Conservation (phyloP, 2,797 vertebrate species). For the Lagocephalus sceleratus region DNA sequence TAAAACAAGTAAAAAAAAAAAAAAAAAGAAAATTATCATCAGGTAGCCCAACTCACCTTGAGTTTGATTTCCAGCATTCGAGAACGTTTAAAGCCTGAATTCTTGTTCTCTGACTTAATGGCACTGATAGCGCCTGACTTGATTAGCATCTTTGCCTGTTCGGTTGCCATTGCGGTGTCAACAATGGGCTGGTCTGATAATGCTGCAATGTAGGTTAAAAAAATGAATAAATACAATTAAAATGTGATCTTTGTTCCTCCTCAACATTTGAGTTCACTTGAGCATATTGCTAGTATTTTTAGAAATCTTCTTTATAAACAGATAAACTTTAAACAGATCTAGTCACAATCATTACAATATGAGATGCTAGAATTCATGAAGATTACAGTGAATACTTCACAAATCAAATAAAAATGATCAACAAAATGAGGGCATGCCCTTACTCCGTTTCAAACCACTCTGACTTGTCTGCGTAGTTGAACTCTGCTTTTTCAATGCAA, state of each 20-base stretch:
- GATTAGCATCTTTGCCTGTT: slow-evolving; percentile 93
- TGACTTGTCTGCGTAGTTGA: slow-evolving; percentile 87
- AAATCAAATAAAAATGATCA: not conserved
- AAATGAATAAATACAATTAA: no score
- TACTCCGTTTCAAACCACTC: slow-evolving; percentile 90
- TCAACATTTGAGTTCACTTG: no score
- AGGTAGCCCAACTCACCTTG: slow-evolving; percentile 74
- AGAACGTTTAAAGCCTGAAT: slow-evolving; percentile 92
- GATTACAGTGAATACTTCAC: not conserved
- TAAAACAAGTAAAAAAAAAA: not conserved
- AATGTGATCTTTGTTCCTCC: no score
- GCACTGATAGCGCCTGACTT: slow-evolving; percentile 94
- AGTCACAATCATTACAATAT: no score
- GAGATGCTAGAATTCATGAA: not conserved
- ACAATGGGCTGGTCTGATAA: slow-evolving; percentile 90
- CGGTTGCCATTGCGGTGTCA: slow-evolving; percentile 90
- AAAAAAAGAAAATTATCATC: not conserved
- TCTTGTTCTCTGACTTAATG: slow-evolving; percentile 94
- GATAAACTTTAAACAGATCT: no score
- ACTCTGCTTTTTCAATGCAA: slow-evolving; percentile 91
- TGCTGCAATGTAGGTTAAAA: slow-evolving; percentile 66
- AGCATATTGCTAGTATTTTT: no score
- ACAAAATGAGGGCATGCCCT: slow-evolving; percentile 44
- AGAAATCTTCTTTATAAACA: no score
- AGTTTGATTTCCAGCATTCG: slow-evolving; percentile 90